Evolutionary conservation across 2,113 vertebrate species (phyloP), one percentile per base, ranked within the genome.

Genomic region (Sclerurus mexicanus): DNA sequence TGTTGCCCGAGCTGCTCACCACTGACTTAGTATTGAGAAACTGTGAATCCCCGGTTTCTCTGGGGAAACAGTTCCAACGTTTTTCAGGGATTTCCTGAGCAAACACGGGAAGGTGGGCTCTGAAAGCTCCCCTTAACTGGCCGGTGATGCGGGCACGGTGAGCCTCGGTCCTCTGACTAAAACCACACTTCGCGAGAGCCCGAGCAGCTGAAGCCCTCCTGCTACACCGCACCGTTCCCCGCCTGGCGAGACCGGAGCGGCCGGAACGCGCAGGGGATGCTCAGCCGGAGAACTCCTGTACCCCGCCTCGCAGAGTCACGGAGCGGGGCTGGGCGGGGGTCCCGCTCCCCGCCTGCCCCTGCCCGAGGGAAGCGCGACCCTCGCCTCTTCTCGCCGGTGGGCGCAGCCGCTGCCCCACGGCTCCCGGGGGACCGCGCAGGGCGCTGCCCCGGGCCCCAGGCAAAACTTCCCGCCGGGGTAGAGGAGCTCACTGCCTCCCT

Each of bases 131-230:
- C 27, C 14, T 25, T 4, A 14, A 30, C 58, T 3, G 42, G 10
- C 2, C 10, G 40, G n/a, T 0, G 59, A 37, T 12, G 44, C 0
- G 12, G 5, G 5, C 39, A 3, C 72, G 6, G 39, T 1, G 21
- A 15, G 16, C 6, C 28, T 46, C 1, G 27, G 5, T 42, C 9
- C 49, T 25, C 44, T 6, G 4, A 4, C 52, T 42, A 37, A 33
- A 37, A 39, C 1, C 2, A 7, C 46, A 13, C 23, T 4, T 30
- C 2, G 4, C 15, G 4, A 59, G 23, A 78, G 30, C 50, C 52
- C 4, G 5, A 10, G 4, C 2, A 12, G 53, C 68, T 2, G 50
- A 12, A 78, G 16, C 82, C 24, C 31, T 49, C 31, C 8, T 55
- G 37, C 14, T 1, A 3, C 30, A 2, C 5, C 23, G 2, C 37